A percentile compares a stretch with the other conserved stretches of the same genome.
phyloP scores from a whole-genome alignment of 2,888 invertebrate genomes.

The Anthoptus insignis region DNA sequence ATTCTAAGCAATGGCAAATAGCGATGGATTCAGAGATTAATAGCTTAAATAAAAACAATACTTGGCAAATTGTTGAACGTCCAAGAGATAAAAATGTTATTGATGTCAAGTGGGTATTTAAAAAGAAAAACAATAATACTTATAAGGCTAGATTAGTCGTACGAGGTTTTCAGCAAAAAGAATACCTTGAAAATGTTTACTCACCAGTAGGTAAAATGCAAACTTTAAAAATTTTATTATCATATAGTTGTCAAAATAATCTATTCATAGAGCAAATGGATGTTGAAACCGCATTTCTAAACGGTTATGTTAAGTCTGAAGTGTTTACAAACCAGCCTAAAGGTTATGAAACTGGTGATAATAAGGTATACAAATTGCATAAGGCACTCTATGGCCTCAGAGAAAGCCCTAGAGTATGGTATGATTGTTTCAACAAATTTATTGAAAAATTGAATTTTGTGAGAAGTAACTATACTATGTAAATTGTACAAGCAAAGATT shows the following conservation, averaged over 20 bases:
- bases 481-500: conserved; percentile 42
- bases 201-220: conserved; percentile 54
- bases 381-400: conserved; percentile 53
- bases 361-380: conserved; percentile 56
- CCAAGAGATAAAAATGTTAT: conserved; percentile 54
- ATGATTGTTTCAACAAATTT: conserved; percentile 48
- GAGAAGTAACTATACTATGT: conserved; percentile 50
- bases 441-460: conserved; percentile 44
- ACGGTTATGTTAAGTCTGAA: conserved; percentile 50
- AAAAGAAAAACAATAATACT: conserved; percentile 50
- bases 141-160: conserved; percentile 37
- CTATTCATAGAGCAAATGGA: conserved; percentile 49
- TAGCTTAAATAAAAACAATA: conserved; percentile 55
- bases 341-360: conserved; percentile 51
- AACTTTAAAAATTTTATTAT: conserved; percentile 56
- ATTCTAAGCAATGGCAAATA: conserved; percentile 50
- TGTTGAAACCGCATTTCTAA: conserved; percentile 55
- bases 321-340: conserved; percentile 54
- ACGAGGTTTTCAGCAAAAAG: conserved; percentile 38
- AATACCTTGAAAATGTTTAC: conserved; percentile 41
- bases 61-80: conserved; percentile 54
- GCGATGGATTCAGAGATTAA: conserved; percentile 56
- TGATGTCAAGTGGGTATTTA: conserved; percentile 57
- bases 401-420: conserved; percentile 51
- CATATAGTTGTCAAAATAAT: conserved; percentile 51